Evolutionary conservation across 2,888 invertebrate species (phyloP), one percentile per base, ranked within the genome.

Genomic region (Phortica okadai): DNA sequence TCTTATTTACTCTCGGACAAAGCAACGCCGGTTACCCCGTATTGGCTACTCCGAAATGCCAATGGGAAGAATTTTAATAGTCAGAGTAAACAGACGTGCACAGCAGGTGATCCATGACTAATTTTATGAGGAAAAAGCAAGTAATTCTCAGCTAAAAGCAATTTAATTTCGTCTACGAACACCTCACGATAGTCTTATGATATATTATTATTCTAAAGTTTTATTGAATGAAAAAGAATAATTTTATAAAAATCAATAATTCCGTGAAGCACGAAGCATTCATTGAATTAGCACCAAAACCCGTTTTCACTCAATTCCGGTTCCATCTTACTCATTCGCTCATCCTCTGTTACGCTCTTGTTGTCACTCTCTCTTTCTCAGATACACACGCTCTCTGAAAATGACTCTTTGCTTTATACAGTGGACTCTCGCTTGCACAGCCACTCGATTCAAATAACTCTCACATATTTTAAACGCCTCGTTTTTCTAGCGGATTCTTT

Each of bases 331-430:
- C 25, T 25, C 25, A 62, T 74, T 45, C 74, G 42, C 25, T 54
- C 73, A 67, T 59, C 73, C 33, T 33, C 74, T 59, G 58, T 33
- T 62, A 21, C 66, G 44, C 44, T 64, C 73, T 66, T 69, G 42
- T 50, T 74, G 21, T 64, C 74, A 64, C 76, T 76, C 73, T 44
- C 76, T 73, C 74, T 70, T 21, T 44, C 67, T 58, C 54, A 33
- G 2, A 33, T 33, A 33, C 33, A 33, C 33, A 5, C 33, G 33
- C 33, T 33, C 33, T 33, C 33, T 33, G 33, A 33, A 33, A 33
- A 33, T 1, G 2, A 5, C 33, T 33, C 3, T 33, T 33, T 33
- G 33, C 33, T 33, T 33, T 5, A 33, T 33, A 33, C 33, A 33
- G 33, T 33, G 1, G 33, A 33, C 3, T 33, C 33, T 33, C 33